Percentiles rank a stretch among this genome's conserved stretches.
phyloP scores from a whole-genome alignment of 2,113 vertebrate species.

The Cephalophus harveyi region DNA sequence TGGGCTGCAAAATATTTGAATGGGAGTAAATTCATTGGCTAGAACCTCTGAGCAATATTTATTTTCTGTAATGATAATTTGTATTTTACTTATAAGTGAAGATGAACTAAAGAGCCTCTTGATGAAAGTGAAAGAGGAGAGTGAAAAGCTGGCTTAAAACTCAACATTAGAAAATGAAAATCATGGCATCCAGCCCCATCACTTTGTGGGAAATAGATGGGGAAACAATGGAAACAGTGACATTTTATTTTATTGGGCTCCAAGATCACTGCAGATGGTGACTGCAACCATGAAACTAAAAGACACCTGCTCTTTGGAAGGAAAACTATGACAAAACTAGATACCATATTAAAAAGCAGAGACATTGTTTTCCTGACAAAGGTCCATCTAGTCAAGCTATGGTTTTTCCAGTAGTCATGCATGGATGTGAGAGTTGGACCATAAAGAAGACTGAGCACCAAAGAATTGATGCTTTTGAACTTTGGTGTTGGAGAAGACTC shows the following conservation, averaged over 20 bases:
- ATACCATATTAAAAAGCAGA: neutral
- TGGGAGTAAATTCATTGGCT: constrained; percentile 72
- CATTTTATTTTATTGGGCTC: too few relatives aligned
- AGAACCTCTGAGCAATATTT: constrained; percentile 61
- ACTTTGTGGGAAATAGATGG: too few relatives aligned
- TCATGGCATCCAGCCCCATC: too few relatives aligned
- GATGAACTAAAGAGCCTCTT: neutral
- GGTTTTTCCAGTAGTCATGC: neutral
- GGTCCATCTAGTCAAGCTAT: neutral
- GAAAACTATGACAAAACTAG: neutral
- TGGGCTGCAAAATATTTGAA: constrained; percentile 54
- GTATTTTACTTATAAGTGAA: neutral
- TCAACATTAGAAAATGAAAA: too few relatives aligned
- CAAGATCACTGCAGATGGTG: neutral
- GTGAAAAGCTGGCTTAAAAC: too few relatives aligned
- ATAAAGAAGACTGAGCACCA: neutral
- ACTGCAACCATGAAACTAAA: neutral
- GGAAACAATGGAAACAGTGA: too few relatives aligned
- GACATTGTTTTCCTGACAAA: neutral
- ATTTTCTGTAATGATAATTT: constrained; percentile 63
- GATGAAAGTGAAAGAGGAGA: neutral
- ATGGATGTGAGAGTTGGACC: neutral
- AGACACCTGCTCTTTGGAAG: neutral
- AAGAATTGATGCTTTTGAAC: neutral
- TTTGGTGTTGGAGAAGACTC: neutral